Evolutionary conservation across 2,888 invertebrate species (phyloP).

Genomic region (Cheilosia pagana): DNA sequence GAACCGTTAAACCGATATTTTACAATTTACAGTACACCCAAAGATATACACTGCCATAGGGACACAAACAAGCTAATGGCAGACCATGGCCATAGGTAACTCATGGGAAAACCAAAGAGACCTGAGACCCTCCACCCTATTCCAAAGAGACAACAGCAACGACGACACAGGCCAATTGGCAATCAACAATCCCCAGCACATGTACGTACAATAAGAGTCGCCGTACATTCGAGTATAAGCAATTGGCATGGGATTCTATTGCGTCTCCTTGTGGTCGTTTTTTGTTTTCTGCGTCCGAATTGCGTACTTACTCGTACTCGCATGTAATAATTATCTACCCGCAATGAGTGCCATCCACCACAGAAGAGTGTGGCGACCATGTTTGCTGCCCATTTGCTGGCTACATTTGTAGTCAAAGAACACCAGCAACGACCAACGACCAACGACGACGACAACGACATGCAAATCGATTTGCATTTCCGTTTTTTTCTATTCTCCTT

Average conservation of each 20-base stretch:
- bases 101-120: constrained; percentile 40
- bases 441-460: constrained; percentile 48
- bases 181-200: constrained; percentile 62
- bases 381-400: constrained; percentile 44
- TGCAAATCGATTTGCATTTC: constrained; percentile 75
- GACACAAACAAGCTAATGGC: constrained; percentile 15
- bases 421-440: constrained; percentile 48
- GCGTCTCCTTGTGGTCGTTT: constrained; percentile 22
- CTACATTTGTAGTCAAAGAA: constrained; percentile 65
- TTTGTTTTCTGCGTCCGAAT: not conserved
- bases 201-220: constrained; percentile 3
- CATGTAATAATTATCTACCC: constrained; percentile 70
- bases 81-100: constrained; percentile 1
- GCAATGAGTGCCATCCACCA: constrained; percentile 52
- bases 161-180: constrained; percentile 59
- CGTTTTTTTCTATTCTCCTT: constrained; percentile 42
- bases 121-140: constrained; percentile 17
- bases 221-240: not conserved
- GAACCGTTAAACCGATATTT: constrained; percentile 64
- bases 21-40: constrained; percentile 43
- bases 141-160: constrained; percentile 13
- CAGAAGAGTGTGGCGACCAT: constrained; percentile 56
- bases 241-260: constrained; percentile 48
- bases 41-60: constrained; percentile 47
- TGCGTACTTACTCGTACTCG: constrained; percentile 56